Percentiles rank a stretch among this genome's conserved stretches.
phyloP scores from a whole-genome alignment of 2,797 vertebrate genomes.

The Sebastes iracundus region DNA sequence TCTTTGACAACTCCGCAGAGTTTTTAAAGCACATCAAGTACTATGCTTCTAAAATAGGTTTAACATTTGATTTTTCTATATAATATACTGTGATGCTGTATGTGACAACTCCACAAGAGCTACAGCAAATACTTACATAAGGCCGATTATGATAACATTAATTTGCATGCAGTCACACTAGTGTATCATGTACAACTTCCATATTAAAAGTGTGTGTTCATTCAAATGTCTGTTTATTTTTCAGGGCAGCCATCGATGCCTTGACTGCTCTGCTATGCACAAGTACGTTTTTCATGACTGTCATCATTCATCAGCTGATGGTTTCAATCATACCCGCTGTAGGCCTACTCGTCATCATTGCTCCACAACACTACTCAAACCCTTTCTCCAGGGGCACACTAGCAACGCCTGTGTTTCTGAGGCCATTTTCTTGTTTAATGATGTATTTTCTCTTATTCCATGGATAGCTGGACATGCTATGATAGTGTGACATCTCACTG shows the following conservation, averaged over 20 bases:
- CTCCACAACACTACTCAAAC: neutral
- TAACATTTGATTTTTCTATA: neutral
- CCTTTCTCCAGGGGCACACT: neutral
- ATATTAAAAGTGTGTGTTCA: neutral
- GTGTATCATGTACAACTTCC: neutral
- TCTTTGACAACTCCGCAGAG: neutral
- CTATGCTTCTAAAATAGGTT: neutral
- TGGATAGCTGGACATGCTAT: neutral
- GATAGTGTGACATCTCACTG: neutral
- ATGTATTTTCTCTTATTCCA: neutral
- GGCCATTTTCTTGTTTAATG: neutral
- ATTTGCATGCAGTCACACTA: neutral
- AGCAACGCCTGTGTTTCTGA: neutral
- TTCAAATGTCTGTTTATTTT: constrained; percentile 57
- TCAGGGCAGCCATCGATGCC: constrained; percentile 87
- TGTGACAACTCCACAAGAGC: neutral
- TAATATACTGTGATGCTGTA: neutral
- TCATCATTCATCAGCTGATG: constrained; percentile 15
- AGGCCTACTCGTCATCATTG: neutral
- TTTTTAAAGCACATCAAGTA: neutral
- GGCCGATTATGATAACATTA: neutral
- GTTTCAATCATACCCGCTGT: neutral
- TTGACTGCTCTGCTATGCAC: constrained; percentile 89
- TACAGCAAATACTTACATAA: neutral
- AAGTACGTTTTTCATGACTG: constrained; percentile 83